Conservation (phyloP, 1,140 invertebrate species). For the Theocolax elegans region DNA sequence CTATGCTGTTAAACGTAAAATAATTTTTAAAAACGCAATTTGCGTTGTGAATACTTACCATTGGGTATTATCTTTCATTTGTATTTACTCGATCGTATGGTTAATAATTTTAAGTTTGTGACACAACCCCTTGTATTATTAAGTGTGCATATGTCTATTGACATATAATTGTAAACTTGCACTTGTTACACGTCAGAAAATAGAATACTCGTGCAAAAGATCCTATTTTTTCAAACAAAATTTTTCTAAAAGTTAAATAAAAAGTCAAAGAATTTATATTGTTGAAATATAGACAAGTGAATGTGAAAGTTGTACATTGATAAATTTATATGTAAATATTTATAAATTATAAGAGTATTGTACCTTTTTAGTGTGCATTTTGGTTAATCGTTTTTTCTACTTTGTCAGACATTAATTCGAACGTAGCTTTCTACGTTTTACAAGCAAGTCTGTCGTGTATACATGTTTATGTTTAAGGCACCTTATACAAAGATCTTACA, state of each 20-base stretch:
- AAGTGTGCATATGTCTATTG: not conserved
- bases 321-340: slow-evolving; percentile 51
- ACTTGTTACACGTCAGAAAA: slow-evolving; percentile 13
- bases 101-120: slow-evolving; percentile 7
- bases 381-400: slow-evolving; percentile 35
- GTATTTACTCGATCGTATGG: slow-evolving; percentile 30
- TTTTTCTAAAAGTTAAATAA: slow-evolving; percentile 17
- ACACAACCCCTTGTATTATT: not conserved
- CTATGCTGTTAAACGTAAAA: slow-evolving; percentile 17
- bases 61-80: slow-evolving; percentile 39
- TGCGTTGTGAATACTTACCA: slow-evolving; percentile 28
- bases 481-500: slow-evolving; percentile 19
- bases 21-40: not conserved
- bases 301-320: slow-evolving; percentile 47
- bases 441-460: not conserved
- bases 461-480: slow-evolving; percentile 22
- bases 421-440: slow-evolving; percentile 20
- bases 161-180: slow-evolving; percentile 6
- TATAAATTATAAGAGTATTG: slow-evolving; percentile 27
- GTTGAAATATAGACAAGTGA: slow-evolving; percentile 1
- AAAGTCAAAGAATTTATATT: slow-evolving; percentile 22
- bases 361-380: slow-evolving; percentile 32
- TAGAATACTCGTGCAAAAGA: slow-evolving; percentile 9
- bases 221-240: slow-evolving; percentile 28
- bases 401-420: slow-evolving; percentile 4